Evolutionary conservation across 2,797 vertebrate genomes (phyloP), one percentile per base, ranked within the genome.

Genomic region (Pyrocephalus nanus): DNA sequence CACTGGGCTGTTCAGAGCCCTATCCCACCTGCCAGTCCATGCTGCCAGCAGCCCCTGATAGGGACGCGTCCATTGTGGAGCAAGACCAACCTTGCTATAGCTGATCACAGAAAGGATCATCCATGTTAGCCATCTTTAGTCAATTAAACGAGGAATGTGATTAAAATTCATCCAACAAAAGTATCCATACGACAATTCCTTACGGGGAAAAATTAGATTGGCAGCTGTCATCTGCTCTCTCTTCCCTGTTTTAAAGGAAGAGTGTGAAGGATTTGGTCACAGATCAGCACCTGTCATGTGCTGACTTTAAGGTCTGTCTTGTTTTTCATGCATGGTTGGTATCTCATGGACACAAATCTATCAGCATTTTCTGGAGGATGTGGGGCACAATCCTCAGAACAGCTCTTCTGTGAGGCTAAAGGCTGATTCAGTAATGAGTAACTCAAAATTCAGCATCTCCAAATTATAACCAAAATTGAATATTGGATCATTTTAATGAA

Each of bases 401-500:
- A 75, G 12, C 18, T 66, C 32, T 74, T 87, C n/a, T 18, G 20
- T 43, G 45, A 93, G 34, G 53, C 19, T 67, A 70, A 71, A 67
- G 19, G 22, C 38, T 60, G 29, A 36, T 57, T 42, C 69, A 85
- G 9, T 57, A 93, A 73, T 12, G 5, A 92, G 42, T 57, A 78
- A 80, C 8, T 90, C 61, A 74, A 82, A 9, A 48, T 2, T 2
- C 26, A 89, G 26, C 48, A 74, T 40, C 42, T 65, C 30, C 38
- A 80, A 36, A 58, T 81, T 78, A 84, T 23, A 69, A 77, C 40
- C 4, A 87, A 83, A 95, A 64, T 36, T 67, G 42, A 87, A 71
- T 88, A 85, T 60, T 70, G 51, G 29, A 38, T 87, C 8, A 61
- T 60, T 84, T 90, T 45, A 91, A 92, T 75, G 18, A 78, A 75